These are phyloP conservation scores for Chromis chromis DNA, from an alignment of 2,797 vertebrate genomes.

Conservation along the genomic window DNA sequence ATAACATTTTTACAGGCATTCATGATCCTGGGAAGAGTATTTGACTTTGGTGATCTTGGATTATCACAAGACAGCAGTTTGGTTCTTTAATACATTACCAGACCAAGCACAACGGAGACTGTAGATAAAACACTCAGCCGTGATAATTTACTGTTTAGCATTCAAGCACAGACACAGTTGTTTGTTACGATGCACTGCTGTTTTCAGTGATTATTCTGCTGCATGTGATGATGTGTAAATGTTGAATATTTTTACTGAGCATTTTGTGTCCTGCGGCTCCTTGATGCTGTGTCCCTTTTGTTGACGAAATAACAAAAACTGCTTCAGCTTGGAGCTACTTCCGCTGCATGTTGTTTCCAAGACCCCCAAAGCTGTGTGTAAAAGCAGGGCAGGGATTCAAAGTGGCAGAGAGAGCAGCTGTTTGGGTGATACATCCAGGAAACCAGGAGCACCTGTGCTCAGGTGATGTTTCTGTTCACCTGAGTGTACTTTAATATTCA, in stretches of 20 bases:
- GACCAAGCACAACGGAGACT: too few species aligned
- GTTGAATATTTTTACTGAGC: slow-evolving; percentile 31
- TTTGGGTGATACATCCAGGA: too few species aligned
- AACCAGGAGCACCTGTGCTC: slow-evolving; percentile 2
- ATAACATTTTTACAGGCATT: too few species aligned
- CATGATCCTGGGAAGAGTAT: too few species aligned
- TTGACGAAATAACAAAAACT: slow-evolving; percentile 2
- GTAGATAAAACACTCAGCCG: not conserved
- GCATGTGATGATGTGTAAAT: slow-evolving; percentile 13
- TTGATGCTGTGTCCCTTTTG: slow-evolving; percentile 19
- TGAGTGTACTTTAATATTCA: not conserved
- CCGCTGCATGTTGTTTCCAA: slow-evolving; percentile 15
- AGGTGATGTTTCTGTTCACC: slow-evolving; percentile 23
- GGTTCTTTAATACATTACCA: too few species aligned
- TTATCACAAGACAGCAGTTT: too few species aligned
- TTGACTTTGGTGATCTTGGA: too few species aligned
- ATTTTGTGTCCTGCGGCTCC: slow-evolving; percentile 27
- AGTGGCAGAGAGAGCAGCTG: slow-evolving; percentile 16
- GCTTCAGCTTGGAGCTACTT: slow-evolving; percentile 9
- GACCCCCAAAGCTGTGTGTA: slow-evolving; percentile 17
- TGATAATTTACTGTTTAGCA: too few species aligned
- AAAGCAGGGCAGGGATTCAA: slow-evolving; percentile 36
- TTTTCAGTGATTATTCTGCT: slow-evolving; percentile 1
- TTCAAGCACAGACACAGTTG: too few species aligned
- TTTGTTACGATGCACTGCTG: not conserved